Percentiles rank a stretch among this genome's conserved stretches.
phyloP scores from a whole-genome alignment of 2,888 invertebrate genomes.

The Leptinotarsa juncta region DNA sequence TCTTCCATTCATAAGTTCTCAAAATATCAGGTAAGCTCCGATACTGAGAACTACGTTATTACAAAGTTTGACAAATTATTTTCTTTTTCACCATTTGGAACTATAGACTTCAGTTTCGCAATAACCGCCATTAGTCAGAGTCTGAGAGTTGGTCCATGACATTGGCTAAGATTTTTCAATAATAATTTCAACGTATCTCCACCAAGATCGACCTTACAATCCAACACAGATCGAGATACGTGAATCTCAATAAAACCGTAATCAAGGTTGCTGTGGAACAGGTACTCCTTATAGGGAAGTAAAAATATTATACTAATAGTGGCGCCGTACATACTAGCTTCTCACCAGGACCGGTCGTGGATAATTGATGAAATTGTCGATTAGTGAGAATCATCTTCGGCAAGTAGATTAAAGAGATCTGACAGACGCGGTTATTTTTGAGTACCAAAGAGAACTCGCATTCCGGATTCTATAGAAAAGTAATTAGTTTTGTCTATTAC shows the following conservation, averaged over 20 bases:
- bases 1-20: no score
- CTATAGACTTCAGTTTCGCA: neutral
- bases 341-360: slow-evolving; percentile 29
- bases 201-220: slow-evolving; percentile 25
- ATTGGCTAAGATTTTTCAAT: slow-evolving; percentile 22
- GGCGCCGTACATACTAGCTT: slow-evolving; percentile 26
- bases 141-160: slow-evolving; percentile 23
- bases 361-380: neutral
- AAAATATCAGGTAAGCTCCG: no score
- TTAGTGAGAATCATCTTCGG: neutral
- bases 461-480: neutral
- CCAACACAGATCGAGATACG: slow-evolving; percentile 22
- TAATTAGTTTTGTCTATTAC: neutral
- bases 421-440: neutral
- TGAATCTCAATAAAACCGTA: slow-evolving; percentile 39
- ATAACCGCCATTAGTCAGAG: slow-evolving; percentile 7
- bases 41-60: no score
- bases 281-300: slow-evolving; percentile 50
- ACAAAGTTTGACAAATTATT: neutral
- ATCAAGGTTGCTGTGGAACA: slow-evolving; percentile 44
- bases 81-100: neutral
- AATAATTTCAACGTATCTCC: slow-evolving; percentile 21
- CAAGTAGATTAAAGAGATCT: neutral
- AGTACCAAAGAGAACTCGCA: neutral
- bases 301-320: slow-evolving; percentile 38